A percentile compares a stretch with the other conserved stretches of the same genome.
Evolutionary conservation across 53 echinoderm and acorn worm genomes (phyloP).

Genomic region (Glandiceps talaboti): DNA sequence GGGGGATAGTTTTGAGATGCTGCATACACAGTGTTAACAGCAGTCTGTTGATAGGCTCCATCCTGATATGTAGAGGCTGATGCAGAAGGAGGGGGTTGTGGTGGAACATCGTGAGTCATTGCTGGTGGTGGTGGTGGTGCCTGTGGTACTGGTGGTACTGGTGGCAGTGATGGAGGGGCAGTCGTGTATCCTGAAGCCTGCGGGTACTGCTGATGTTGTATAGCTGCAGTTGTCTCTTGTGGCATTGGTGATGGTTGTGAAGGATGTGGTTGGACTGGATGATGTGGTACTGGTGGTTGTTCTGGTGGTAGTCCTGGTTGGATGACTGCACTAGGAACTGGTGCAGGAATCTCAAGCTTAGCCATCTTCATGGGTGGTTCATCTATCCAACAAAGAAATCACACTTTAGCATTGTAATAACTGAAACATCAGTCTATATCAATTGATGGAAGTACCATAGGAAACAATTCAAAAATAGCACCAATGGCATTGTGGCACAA

Average conservation of each 20-base stretch:
- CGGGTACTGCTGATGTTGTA: constrained; percentile 9
- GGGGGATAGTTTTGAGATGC: constrained; percentile 6
- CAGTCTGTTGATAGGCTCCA: neutral
- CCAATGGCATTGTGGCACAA: too few species aligned
- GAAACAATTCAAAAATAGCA: too few species aligned
- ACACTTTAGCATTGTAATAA: too few species aligned
- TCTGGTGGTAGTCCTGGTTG: neutral
- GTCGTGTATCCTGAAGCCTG: constrained; percentile 26
- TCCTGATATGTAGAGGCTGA: neutral
- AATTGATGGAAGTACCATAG: too few species aligned
- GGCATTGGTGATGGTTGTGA: constrained; percentile 6
- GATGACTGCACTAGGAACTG: neutral
- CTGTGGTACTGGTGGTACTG: constrained; percentile 11
- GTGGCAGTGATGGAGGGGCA: neutral
- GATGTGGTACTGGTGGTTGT: constrained; percentile 19
- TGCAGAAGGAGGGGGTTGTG: neutral
- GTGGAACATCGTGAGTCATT: constrained; percentile 1
- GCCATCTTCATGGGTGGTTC: constrained; percentile 18
- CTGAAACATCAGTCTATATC: too few species aligned
- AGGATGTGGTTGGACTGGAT: constrained; percentile 14
- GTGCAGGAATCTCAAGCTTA: constrained; percentile 10
- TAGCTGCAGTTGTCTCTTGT: neutral
- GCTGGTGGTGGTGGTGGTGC: constrained; percentile 14
- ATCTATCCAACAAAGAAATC: constrained; percentile 21
- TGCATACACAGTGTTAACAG: neutral